Base-by-base conservation (phyloP, 2,113 vertebrate genomes). In the Arenaria interpres region DNA sequence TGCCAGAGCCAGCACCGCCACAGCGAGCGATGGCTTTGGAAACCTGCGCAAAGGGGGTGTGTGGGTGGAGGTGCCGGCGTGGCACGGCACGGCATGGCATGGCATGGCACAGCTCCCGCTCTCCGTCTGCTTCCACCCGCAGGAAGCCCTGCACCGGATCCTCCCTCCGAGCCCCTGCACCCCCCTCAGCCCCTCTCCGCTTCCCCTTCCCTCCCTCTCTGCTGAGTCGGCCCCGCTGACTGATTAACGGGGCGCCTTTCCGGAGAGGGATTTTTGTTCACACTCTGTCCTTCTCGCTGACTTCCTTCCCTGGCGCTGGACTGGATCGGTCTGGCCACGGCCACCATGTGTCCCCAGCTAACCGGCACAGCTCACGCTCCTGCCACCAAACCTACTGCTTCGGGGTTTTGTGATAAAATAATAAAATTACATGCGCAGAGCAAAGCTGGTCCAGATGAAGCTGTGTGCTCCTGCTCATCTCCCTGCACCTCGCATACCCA, bases 121-220 rank as follows among this genome's bases (percentile, higher is more conserved):
- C 72, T 46, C 75, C 0, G 1, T 32, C 84, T 94, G 74, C 94
- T 85, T 50, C 72, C 76, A 91, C 60, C 39, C 3, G 50, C 94
- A 97, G 94, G 95, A 97, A 98, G 89, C 73, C 88, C 81, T 53
- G 84, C 77, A 62, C 88, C 62, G 48, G 79, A 89, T 96, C 68
- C 91, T 94, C 60, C 23, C 76, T 56, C 35, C 1, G 3, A 91
- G 48, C 71, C 94, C 89, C 85, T 7, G 0, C 53, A 30, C 43
- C 35, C 68, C n/a, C 88, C 82, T 62, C 92, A 93, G 91, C 60
- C 89, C 74, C 89, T 94, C 91, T 90, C 53, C 5, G 83, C n/a
- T 96, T 95, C 90, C 93, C 93, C 62, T 92, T 85, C 91, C 92
- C 88, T 84, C 95, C 71, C 74, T 94, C 91, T 85, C 48, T 90